Evolutionary conservation across 2,797 vertebrate species (phyloP).

Genomic region (Sparus aurata): DNA sequence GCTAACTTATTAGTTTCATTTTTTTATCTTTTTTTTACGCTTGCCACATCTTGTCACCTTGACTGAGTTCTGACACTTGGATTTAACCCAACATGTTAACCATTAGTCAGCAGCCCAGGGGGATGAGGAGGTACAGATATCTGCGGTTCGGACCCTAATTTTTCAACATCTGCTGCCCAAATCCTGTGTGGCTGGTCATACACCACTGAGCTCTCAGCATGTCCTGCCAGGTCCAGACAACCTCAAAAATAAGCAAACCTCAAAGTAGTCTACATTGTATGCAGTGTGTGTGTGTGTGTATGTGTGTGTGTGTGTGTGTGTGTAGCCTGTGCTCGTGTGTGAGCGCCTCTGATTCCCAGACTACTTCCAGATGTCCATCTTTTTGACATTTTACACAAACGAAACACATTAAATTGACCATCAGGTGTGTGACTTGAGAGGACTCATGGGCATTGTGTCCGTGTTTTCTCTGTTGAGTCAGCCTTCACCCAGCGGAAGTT

Average conservation of each 20-base stretch:
- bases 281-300: slow-evolving; percentile 28
- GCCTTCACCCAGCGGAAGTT: background rate
- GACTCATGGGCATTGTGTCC: slow-evolving; percentile 32
- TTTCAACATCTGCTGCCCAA: slow-evolving; percentile 63
- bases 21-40: slow-evolving; percentile 1
- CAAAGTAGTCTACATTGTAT: slow-evolving; percentile 32
- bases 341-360: slow-evolving; percentile 47
- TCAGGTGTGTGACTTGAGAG: slow-evolving; percentile 45
- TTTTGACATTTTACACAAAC: slow-evolving; percentile 56
- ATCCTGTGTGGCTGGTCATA: slow-evolving; percentile 49
- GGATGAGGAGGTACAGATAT: slow-evolving; percentile 12
- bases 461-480: slow-evolving; percentile 48
- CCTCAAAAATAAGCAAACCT: slow-evolving; percentile 72
- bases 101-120: background rate
- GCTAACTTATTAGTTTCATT: background rate
- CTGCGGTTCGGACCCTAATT: background rate
- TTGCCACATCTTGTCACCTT: background rate
- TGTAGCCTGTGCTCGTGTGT: background rate
- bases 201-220: slow-evolving; percentile 54
- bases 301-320: slow-evolving; percentile 29
- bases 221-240: slow-evolving; percentile 56
- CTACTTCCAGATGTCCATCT: slow-evolving; percentile 72
- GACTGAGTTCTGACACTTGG: slow-evolving; percentile 7
- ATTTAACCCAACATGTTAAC: background rate
- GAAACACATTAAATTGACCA: slow-evolving; percentile 33